Evolutionary conservation across 2,888 invertebrate genomes (phyloP).

Genomic region (Xanthia icteritia): DNA sequence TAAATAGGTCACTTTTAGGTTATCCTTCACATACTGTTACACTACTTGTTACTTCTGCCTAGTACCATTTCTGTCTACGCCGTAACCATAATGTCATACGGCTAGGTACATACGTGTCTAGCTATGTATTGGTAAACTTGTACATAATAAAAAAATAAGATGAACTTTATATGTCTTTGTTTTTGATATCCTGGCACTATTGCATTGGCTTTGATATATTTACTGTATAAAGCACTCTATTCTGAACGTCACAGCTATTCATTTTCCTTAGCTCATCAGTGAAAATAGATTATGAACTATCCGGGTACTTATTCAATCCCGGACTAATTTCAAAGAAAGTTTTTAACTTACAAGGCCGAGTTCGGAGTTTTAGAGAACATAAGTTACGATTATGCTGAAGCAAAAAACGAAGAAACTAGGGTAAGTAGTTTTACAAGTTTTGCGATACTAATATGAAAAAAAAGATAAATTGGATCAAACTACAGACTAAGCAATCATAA

Average conservation of each 20-base stretch:
- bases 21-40: neutral
- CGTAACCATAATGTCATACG: constrained; percentile 18
- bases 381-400: constrained; percentile 7
- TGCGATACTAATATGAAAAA: neutral
- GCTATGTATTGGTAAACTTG: constrained; percentile 51
- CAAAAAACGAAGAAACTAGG: constrained; percentile 18
- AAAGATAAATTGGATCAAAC: constrained; percentile 13
- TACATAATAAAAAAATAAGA: constrained; percentile 63
- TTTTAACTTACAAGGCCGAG: constrained; percentile 11
- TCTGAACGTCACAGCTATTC: too few relatives aligned
- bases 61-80: constrained; percentile 29
- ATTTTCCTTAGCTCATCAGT: neutral
- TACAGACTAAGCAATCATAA: neutral
- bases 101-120: constrained; percentile 42
- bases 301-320: neutral
- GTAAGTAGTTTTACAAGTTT: constrained; percentile 11
- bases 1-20: neutral
- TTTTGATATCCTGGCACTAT: neutral
- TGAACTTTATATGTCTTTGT: constrained; percentile 13
- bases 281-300: neutral
- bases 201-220: neutral
- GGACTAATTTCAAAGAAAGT: neutral
- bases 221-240: too few relatives aligned
- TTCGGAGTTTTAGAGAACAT: neutral
- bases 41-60: neutral